These are phyloP conservation scores for Dicyrtoma fusca DNA, from an alignment of 2,888 invertebrate species.

Conservation along the genomic window DNA sequence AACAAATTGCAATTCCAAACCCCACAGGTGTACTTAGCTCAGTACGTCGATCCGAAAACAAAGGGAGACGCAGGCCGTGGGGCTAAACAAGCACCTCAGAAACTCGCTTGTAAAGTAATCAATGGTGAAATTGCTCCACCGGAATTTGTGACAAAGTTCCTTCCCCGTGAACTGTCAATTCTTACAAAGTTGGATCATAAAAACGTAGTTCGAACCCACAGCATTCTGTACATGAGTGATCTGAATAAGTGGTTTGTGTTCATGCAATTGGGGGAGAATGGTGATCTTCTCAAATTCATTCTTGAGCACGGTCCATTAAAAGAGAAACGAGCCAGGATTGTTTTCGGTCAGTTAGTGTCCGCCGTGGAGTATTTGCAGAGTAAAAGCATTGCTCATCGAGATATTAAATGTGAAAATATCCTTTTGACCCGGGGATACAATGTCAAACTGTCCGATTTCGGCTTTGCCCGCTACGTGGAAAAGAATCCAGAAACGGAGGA, in stretches of 20 bases:
- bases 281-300: constrained; percentile 75
- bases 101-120: constrained; percentile 59
- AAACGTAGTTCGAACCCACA: constrained; percentile 60
- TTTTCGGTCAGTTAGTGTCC: constrained; percentile 67
- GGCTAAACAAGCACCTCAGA: not conserved
- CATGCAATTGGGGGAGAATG: constrained; percentile 75
- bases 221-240: constrained; percentile 64
- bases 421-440: constrained; percentile 57
- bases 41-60: not conserved
- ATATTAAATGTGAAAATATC: constrained; percentile 61
- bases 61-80: not conserved
- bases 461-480: constrained; percentile 59
- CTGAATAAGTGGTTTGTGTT: constrained; percentile 63
- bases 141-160: constrained; percentile 62
- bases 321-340: constrained; percentile 70
- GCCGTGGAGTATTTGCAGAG: constrained; percentile 57
- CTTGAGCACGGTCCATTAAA: constrained; percentile 69
- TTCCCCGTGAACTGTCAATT: constrained; percentile 62
- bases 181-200: constrained; percentile 60
- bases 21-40: not conserved
- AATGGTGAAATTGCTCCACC: constrained; percentile 59
- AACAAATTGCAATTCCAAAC: no score
- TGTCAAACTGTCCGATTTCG: constrained; percentile 63
- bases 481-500: constrained; percentile 2
- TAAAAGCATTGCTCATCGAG: constrained; percentile 45